These are phyloP conservation scores for Hirudo medicinalis DNA, from an alignment of 1,140 invertebrate species.

Conservation along the genomic window DNA sequence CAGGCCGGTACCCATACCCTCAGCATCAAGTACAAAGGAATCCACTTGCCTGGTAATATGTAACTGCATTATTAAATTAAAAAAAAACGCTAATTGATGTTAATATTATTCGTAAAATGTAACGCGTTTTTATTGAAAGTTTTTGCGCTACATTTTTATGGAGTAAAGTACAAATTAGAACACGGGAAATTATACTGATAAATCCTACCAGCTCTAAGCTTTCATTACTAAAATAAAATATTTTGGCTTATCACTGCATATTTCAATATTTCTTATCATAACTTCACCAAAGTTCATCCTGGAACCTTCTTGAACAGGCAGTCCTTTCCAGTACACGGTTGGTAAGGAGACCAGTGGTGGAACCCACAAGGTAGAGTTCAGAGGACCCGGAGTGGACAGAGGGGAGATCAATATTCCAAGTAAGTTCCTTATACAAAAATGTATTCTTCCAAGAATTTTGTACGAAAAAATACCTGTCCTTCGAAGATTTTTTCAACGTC, in stretches of 20 bases:
- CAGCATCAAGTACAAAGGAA: slow-evolving; percentile 84
- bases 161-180: not conserved
- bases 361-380: slow-evolving; percentile 62
- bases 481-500: slow-evolving; percentile 72
- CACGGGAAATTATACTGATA: not conserved
- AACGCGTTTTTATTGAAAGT: too few relatives aligned
- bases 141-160: not conserved
- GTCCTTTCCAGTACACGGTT: slow-evolving; percentile 47
- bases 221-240: slow-evolving; percentile 62
- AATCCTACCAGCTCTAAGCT: too few relatives aligned
- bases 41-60: slow-evolving; percentile 71
- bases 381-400: slow-evolving; percentile 75
- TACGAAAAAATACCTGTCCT: slow-evolving; percentile 4
- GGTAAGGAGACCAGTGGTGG: slow-evolving; percentile 70
- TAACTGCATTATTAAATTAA: not conserved
- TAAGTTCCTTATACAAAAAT: slow-evolving; percentile 23
- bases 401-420: slow-evolving; percentile 61
- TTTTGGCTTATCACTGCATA: slow-evolving; percentile 29
- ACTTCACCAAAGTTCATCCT: not conserved
- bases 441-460: too few relatives aligned
- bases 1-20: slow-evolving; percentile 87
- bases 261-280: not conserved
- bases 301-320: slow-evolving; percentile 31
- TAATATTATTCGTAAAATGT: too few relatives aligned
- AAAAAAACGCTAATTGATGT: too few relatives aligned